These are phyloP conservation scores for Pterophyllum scalare DNA, from an alignment of 2,113 vertebrate species.

Conservation along the genomic window DNA sequence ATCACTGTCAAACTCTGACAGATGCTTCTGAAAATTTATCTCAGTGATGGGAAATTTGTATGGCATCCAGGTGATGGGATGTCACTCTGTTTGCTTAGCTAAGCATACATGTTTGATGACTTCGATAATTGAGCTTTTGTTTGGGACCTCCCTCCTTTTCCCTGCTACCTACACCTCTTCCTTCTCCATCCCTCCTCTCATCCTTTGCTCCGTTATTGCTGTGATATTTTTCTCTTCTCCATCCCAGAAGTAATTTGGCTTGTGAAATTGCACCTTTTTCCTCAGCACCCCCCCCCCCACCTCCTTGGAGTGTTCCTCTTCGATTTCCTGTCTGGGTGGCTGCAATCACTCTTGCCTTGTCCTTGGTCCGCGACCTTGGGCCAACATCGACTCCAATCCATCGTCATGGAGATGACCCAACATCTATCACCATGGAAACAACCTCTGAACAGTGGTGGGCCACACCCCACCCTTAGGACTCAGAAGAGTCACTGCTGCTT, in stretches of 20 bases:
- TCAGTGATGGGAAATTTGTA: slow-evolving; percentile 21
- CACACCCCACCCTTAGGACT: slow-evolving; percentile 62
- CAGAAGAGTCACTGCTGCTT: slow-evolving; percentile 26
- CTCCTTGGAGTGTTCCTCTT: slow-evolving; percentile 71
- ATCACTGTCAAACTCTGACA: slow-evolving; percentile 33
- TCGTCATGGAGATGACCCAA: slow-evolving; percentile 77
- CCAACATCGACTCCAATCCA: slow-evolving; percentile 67
- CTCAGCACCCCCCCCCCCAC: slow-evolving; percentile 29
- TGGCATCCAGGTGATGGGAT: slow-evolving; percentile 34
- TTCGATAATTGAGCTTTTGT: slow-evolving; percentile 72
- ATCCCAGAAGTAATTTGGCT: slow-evolving; percentile 82
- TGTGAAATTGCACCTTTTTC: slow-evolving; percentile 79
- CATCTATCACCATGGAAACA: slow-evolving; percentile 77
- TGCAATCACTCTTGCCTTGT: slow-evolving; percentile 78
- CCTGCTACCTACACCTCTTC: slow-evolving; percentile 20
- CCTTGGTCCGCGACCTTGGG: slow-evolving; percentile 78
- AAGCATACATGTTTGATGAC: slow-evolving; percentile 59
- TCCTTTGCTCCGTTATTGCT: slow-evolving; percentile 67
- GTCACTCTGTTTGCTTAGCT: slow-evolving; percentile 52
- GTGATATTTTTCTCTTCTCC: slow-evolving; percentile 77
- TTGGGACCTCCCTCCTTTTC: slow-evolving; percentile 56
- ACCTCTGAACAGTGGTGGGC: slow-evolving; percentile 51
- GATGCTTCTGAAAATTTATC: slow-evolving; percentile 23
- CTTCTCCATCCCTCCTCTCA: slow-evolving; percentile 31
- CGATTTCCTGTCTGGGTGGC: slow-evolving; percentile 82